Evolutionary conservation across 2,113 vertebrate species (phyloP).

Genomic region (Melanostigma gelatinosum): DNA sequence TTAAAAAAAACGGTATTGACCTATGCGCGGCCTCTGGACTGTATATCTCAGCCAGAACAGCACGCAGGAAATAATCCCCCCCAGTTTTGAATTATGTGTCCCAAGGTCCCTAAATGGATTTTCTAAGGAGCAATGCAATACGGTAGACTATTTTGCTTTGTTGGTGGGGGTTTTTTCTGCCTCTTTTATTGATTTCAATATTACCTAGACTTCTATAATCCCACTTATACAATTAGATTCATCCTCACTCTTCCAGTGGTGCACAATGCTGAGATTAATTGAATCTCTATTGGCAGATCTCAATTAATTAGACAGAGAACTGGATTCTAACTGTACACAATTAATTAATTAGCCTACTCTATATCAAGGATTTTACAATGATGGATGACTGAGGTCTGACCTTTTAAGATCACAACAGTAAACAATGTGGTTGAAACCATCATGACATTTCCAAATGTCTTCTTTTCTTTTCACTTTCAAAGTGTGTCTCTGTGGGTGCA

Average conservation of each 20-base stretch:
- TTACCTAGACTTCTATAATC: slow-evolving; percentile 69
- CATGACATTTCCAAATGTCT: slow-evolving; percentile 60
- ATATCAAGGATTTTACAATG: slow-evolving; percentile 37
- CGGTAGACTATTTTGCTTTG: slow-evolving; percentile 57
- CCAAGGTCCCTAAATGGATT: slow-evolving; percentile 73
- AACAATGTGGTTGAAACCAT: slow-evolving; percentile 48
- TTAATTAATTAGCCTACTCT: slow-evolving; percentile 40
- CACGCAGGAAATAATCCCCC: slow-evolving; percentile 66
- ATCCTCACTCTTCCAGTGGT: slow-evolving; percentile 46
- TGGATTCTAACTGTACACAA: slow-evolving; percentile 43
- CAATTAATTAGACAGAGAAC: slow-evolving; percentile 55
- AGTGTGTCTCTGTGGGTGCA: slow-evolving; percentile 19
- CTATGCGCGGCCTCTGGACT: slow-evolving; percentile 58
- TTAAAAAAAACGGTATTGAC: slow-evolving; percentile 69
- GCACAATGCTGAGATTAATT: slow-evolving; percentile 59
- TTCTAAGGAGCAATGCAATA: slow-evolving; percentile 55
- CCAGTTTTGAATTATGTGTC: slow-evolving; percentile 68
- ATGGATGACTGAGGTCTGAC: slow-evolving; percentile 48
- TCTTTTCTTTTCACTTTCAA: slow-evolving; percentile 26
- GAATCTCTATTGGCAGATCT: slow-evolving; percentile 64
- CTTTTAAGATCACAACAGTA: slow-evolving; percentile 56
- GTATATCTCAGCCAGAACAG: slow-evolving; percentile 69
- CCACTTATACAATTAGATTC: slow-evolving; percentile 71
- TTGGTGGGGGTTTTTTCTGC: slow-evolving; percentile 24
- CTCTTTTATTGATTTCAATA: slow-evolving; percentile 72